Percentiles rank a stretch among this genome's conserved stretches.
Evolutionary conservation across 2,113 vertebrate species (phyloP).

Genomic region (Hylia prasina): DNA sequence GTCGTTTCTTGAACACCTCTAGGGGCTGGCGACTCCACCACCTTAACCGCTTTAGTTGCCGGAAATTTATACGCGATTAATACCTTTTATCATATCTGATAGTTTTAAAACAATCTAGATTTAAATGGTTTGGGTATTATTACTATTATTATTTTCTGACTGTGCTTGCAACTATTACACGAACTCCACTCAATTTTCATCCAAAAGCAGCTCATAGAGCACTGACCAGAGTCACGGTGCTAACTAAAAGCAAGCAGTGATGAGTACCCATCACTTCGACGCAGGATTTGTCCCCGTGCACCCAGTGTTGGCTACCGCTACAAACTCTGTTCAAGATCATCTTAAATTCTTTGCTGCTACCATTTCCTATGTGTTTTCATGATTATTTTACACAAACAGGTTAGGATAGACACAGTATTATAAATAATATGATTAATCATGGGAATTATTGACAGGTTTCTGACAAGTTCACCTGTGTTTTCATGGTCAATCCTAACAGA

Average conservation of each 20-base stretch:
- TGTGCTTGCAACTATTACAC: neutral
- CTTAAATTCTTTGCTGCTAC: neutral
- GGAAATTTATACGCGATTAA: neutral
- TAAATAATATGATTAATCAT: neutral
- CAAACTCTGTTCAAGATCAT: neutral
- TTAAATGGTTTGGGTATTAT: neutral
- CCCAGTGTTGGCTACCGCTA: accelerated
- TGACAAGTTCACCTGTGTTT: neutral
- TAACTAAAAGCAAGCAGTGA: neutral
- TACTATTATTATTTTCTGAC: too few relatives aligned
- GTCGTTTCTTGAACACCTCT: neutral
- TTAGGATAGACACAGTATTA: neutral
- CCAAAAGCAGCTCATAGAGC: neutral
- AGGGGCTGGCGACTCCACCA: neutral
- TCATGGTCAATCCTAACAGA: neutral
- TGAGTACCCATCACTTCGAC: accelerated
- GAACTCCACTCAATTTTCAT: neutral
- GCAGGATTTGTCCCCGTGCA: accelerated
- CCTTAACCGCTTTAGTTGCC: neutral
- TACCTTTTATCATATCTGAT: neutral
- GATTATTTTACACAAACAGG: neutral
- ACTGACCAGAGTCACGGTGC: accelerated
- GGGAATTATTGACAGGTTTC: neutral
- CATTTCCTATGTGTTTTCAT: neutral
- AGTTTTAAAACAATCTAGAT: neutral